Evolutionary conservation across 2,797 vertebrate species (phyloP).

Genomic region (Ptychobarbus kaznakovi): DNA sequence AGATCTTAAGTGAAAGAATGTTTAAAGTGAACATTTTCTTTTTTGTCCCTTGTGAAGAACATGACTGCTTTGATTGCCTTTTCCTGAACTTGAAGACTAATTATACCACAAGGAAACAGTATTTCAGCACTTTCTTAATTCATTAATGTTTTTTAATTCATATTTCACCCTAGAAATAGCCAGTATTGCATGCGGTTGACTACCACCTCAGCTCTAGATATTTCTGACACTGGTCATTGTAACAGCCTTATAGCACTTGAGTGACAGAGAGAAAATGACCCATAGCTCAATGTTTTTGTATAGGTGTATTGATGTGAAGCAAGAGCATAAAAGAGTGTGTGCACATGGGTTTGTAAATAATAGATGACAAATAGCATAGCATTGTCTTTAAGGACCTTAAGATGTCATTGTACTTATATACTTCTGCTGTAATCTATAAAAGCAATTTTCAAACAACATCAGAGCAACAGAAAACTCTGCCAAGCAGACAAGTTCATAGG

Average conservation of each 20-base stretch:
- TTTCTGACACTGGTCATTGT: not conserved
- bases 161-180: not conserved
- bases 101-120: not conserved
- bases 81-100: not conserved
- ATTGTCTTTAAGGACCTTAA: conserved; percentile 15
- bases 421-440: not conserved
- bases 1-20: not conserved
- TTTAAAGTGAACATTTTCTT: not conserved
- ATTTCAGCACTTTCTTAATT: not conserved
- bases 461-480: not conserved
- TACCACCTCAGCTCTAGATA: not conserved
- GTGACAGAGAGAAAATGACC: not conserved
- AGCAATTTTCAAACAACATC: conserved; percentile 16
- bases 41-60: not conserved
- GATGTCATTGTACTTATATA: not conserved
- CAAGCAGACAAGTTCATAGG: not conserved
- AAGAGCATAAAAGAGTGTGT: not conserved
- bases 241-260: not conserved
- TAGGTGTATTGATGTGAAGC: not conserved
- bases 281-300: not conserved
- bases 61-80: not conserved
- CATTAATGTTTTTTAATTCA: not conserved
- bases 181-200: not conserved
- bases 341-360: conserved; percentile 24
- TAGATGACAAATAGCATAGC: conserved; percentile 10